Base-by-base conservation (phyloP, 2,888 invertebrate genomes). In the Trachelus tabidus region DNA sequence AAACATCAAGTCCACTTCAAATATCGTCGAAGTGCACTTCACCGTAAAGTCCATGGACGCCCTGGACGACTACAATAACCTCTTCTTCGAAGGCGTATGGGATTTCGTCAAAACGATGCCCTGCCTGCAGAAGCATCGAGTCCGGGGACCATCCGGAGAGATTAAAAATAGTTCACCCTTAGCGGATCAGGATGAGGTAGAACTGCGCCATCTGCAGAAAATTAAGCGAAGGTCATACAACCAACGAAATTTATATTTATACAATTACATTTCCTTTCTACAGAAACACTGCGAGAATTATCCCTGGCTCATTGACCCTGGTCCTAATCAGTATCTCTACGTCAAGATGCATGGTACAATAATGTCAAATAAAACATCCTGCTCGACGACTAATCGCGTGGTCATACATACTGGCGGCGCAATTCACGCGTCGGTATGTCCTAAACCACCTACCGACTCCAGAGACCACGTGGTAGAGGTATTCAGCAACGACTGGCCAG, bases 81-180 rank as follows among this genome's bases (percentile, higher is more conserved):
- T 97, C 83, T 96, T 95, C 88, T 97, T 98, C 91, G 97, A 97
- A 90, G 97, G 96, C 11, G 94, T 94, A 71, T 97, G 96, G 91
- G 97, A 97, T 89, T 97, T 97, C 86, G 93, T 97, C 15, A 94
- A 95, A 86, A 94, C 94, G n/a, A 93, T 94, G 0, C 93, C 93
- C 34, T 97, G 97, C 88, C 93, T 94, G 80, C 94, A 94, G 83
- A 94, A 95, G 74, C 94, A 96, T 84, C 93, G 94, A 83, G 94
- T 95, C 76, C 94, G 94, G 79, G 97, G 97, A 0, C 94, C 96
- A 9, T 96, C 96, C 85, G 97, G 97, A 0, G 95, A 96, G 85
- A 93, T 97, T 81, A 93, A 93, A 81, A 94, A 97, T 82, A 92
- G 92, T 3, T 92, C 93, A 1, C 92, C 93, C 0, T 90, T 92